These are phyloP conservation scores for Aleiodes alternator DNA, from an alignment of 2,888 invertebrate genomes.

Conservation along the genomic window DNA sequence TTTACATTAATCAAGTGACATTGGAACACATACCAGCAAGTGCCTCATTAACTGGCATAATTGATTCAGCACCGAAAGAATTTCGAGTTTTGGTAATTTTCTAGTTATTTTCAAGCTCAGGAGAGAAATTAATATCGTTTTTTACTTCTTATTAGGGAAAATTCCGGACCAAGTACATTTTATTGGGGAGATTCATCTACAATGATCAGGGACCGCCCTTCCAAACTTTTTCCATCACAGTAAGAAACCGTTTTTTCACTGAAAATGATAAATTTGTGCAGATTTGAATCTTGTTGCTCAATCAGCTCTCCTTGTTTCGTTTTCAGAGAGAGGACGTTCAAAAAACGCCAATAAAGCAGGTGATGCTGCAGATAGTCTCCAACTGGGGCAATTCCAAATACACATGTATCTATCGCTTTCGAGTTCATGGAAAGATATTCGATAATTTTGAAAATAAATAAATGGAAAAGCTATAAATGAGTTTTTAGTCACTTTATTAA, in stretches of 20 bases:
- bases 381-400: conserved; percentile 67
- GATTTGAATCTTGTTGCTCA: neutral
- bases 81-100: conserved; percentile 70
- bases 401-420: conserved; percentile 67
- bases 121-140: neutral
- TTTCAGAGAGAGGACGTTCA: conserved; percentile 57
- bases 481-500: conserved; percentile 60
- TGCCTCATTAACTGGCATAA: conserved; percentile 77
- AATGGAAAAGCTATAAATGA: conserved; percentile 7
- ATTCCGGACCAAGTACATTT: conserved; percentile 53
- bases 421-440: conserved; percentile 64
- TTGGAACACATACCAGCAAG: conserved; percentile 78
- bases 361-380: conserved; percentile 64
- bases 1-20: conserved; percentile 77
- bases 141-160: conserved; percentile 54
- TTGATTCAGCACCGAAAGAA: conserved; percentile 78
- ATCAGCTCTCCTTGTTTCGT: neutral
- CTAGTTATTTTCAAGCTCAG: conserved; percentile 21
- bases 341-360: conserved; percentile 56
- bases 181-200: conserved; percentile 61
- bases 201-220: conserved; percentile 59
- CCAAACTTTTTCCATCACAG: conserved; percentile 63
- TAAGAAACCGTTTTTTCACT: conserved; percentile 40
- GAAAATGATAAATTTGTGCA: neutral
- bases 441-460: neutral